Evolutionary conservation across 1,140 invertebrate genomes (phyloP).

Genomic region (Pemphigus obesinymphae): DNA sequence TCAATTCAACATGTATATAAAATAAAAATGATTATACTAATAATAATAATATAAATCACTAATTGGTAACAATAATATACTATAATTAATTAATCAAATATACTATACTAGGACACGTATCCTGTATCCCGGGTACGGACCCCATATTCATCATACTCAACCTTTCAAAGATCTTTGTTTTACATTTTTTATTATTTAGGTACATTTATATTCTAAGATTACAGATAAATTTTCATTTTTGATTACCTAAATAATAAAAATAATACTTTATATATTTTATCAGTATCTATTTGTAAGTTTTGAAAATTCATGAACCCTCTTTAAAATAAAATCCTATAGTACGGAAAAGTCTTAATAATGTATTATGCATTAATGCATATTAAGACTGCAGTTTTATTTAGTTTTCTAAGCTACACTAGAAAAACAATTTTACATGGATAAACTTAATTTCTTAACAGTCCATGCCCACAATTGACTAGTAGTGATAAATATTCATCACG

Average conservation of each 20-base stretch:
- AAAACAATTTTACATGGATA: not conserved
- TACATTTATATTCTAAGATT: too few species aligned
- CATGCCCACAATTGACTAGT: not conserved
- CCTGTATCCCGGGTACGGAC: too few species aligned
- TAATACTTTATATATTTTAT: not conserved
- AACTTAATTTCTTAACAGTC: not conserved
- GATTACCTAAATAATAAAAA: not conserved
- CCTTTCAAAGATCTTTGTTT: too few species aligned
- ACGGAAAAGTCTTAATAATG: not conserved
- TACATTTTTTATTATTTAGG: too few species aligned
- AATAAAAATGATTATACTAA: not conserved
- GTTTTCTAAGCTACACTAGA: not conserved
- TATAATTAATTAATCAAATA: too few species aligned
- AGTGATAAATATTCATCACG: not conserved
- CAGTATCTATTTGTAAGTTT: too few species aligned
- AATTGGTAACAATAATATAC: not conserved
- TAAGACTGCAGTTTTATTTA: not conserved
- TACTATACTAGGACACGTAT: too few species aligned
- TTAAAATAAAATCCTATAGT: too few species aligned
- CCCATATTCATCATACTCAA: too few species aligned
- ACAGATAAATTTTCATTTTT: too few species aligned
- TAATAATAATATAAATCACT: not conserved
- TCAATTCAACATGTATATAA: not conserved
- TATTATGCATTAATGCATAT: too few species aligned
- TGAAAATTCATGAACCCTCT: too few species aligned